A percentile compares a stretch with the other conserved stretches of the same genome.
Evolutionary conservation across 2,797 vertebrate species (phyloP).

Genomic region (Sebastes minor): DNA sequence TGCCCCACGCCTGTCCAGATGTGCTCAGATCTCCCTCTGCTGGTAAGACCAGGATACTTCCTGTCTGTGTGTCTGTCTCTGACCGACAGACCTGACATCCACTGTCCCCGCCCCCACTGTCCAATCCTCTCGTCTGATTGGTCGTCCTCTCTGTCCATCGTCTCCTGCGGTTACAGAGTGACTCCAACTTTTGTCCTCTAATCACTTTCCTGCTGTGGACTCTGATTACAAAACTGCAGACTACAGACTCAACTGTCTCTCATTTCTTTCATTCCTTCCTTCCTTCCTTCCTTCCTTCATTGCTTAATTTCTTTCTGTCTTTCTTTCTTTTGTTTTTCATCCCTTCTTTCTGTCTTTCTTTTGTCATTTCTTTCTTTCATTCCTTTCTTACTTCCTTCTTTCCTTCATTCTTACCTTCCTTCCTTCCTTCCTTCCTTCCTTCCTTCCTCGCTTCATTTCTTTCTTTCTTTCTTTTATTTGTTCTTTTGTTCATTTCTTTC

Average conservation of each 20-base stretch:
- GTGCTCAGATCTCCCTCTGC: slow-evolving; percentile 82
- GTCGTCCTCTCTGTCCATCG: slow-evolving; percentile 45
- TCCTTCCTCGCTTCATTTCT: neutral
- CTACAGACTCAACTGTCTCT: neutral
- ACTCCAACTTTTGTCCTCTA: slow-evolving; percentile 41
- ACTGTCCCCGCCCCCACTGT: slow-evolving; percentile 53
- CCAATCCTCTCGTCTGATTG: slow-evolving; percentile 67
- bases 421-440: neutral
- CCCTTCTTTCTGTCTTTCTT: too few species aligned
- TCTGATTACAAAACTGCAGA: slow-evolving; percentile 20
- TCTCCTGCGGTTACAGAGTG: slow-evolving; percentile 51
- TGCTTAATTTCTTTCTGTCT: neutral
- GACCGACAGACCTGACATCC: slow-evolving; percentile 59
- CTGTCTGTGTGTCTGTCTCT: slow-evolving; percentile 39
- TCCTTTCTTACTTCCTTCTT: too few species aligned
- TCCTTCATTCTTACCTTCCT: neutral
- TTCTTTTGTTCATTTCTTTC: neutral
- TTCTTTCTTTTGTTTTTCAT: neutral
- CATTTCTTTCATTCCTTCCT: too few species aligned
- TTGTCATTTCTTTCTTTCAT: too few species aligned
- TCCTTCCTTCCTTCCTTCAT: neutral
- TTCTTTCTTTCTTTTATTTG: neutral
- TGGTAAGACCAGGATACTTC: slow-evolving; percentile 81
- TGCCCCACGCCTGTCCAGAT: slow-evolving; percentile 75
- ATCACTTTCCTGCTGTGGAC: slow-evolving; percentile 44